These are phyloP conservation scores for Laterallus jamaicensis DNA, from an alignment of 2,113 vertebrate genomes.

Conservation along the genomic window DNA sequence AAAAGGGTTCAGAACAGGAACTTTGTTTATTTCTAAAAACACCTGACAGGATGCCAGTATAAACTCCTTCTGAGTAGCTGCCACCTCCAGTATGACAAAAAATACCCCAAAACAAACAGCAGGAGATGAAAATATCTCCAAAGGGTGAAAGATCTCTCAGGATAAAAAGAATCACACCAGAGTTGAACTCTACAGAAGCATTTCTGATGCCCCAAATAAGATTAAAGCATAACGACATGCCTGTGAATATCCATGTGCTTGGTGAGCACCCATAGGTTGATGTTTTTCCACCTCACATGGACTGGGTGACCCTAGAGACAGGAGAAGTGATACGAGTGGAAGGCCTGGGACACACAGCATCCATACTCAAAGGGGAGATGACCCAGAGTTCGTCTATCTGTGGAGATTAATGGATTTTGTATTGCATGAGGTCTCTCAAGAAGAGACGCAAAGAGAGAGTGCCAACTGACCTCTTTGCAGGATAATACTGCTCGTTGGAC, in stretches of 20 bases:
- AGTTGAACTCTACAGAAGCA: not conserved
- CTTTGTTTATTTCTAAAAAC: not conserved
- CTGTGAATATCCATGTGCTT: not conserved
- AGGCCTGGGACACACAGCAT: fast-evolving
- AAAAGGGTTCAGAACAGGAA: too few relatives aligned
- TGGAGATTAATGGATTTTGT: not conserved
- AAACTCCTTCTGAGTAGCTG: not conserved
- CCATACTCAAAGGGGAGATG: not conserved
- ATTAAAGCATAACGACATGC: not conserved
- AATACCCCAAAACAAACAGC: not conserved
- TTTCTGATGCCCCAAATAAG: not conserved
- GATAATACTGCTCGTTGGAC: not conserved
- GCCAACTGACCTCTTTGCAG: not conserved
- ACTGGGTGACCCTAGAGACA: not conserved
- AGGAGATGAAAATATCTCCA: not conserved
- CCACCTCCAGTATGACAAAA: not conserved
- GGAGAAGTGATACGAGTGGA: not conserved
- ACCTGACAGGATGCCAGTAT: not conserved
- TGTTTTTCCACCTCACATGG: not conserved
- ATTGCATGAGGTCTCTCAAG: not conserved
- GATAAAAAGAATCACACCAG: not conserved
- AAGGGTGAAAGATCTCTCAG: not conserved
- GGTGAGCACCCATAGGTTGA: not conserved
- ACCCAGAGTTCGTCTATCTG: not conserved
- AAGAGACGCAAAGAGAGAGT: not conserved